These are phyloP conservation scores for Pterostichus niger DNA, from an alignment of 2,888 invertebrate species.

Conservation along the genomic window DNA sequence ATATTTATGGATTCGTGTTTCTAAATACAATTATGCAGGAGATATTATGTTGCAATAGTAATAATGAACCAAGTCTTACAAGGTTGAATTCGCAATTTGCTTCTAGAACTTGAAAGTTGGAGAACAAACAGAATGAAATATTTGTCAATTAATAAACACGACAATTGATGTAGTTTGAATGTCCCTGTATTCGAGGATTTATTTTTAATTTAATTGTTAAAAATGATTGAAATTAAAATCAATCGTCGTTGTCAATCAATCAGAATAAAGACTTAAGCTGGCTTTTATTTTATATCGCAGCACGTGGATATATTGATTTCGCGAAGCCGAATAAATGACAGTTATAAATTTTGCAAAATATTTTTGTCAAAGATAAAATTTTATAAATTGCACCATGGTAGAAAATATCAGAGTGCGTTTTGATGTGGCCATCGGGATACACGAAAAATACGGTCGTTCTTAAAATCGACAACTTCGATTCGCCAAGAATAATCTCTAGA, in stretches of 20 bases:
- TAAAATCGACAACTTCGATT: constrained; percentile 29
- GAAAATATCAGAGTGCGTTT: constrained; percentile 61
- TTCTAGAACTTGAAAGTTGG: too few species aligned
- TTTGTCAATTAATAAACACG: constrained; percentile 1
- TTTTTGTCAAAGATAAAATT: constrained; percentile 64
- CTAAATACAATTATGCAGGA: too few species aligned
- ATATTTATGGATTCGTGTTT: too few species aligned
- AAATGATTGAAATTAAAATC: constrained; percentile 44
- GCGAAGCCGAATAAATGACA: constrained; percentile 51
- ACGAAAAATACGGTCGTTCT: constrained; percentile 49
- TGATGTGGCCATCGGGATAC: constrained; percentile 48
- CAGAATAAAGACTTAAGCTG: constrained; percentile 43
- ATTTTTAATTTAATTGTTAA: constrained; percentile 43
- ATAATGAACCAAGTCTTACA: not conserved
- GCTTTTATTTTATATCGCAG: constrained; percentile 53
- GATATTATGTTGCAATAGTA: too few species aligned
- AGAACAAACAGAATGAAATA: not conserved
- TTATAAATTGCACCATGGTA: constrained; percentile 53
- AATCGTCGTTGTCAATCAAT: constrained; percentile 41
- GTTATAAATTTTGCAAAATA: constrained; percentile 63
- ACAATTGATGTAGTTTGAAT: constrained; percentile 16
- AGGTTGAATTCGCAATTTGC: not conserved
- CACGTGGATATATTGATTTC: constrained; percentile 53
- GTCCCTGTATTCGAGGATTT: constrained; percentile 16
- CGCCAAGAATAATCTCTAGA: not conserved